These are phyloP conservation scores for Balanococcus diminutus DNA, from an alignment of 2,888 invertebrate species.

Conservation along the genomic window DNA sequence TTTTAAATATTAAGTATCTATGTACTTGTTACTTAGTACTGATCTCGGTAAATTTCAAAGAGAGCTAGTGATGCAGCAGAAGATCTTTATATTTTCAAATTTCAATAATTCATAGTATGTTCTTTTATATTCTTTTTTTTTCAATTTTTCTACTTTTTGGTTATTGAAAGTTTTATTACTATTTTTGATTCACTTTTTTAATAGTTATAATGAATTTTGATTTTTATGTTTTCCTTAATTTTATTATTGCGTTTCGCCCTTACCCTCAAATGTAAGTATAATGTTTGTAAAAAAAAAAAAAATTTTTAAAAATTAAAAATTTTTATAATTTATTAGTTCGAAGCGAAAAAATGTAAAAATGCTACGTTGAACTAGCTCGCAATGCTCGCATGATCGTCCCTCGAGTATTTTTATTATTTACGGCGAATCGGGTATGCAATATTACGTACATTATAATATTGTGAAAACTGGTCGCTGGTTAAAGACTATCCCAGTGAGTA, in stretches of 20 bases:
- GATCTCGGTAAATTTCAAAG: no score
- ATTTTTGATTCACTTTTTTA: no score
- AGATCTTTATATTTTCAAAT: no score
- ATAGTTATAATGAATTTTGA: no score
- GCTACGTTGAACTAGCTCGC: background rate
- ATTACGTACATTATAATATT: background rate
- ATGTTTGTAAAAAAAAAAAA: background rate
- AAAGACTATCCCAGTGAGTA: background rate
- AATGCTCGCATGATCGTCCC: background rate
- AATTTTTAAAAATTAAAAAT: background rate
- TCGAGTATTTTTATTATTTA: background rate
- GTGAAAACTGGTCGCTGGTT: background rate
- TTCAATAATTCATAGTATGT: no score
- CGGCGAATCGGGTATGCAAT: constrained; percentile 24
- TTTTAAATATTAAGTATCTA: no score
- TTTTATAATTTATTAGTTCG: background rate
- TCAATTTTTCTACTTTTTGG: no score
- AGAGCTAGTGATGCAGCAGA: no score
- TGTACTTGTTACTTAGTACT: no score
- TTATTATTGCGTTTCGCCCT: background rate
- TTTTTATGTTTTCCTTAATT: background rate
- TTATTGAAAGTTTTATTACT: no score
- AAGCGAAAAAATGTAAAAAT: background rate
- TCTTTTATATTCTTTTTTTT: no score
- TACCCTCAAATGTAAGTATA: background rate